Conservation (phyloP, 1,140 invertebrate species). For the Subanguina moxae region DNA sequence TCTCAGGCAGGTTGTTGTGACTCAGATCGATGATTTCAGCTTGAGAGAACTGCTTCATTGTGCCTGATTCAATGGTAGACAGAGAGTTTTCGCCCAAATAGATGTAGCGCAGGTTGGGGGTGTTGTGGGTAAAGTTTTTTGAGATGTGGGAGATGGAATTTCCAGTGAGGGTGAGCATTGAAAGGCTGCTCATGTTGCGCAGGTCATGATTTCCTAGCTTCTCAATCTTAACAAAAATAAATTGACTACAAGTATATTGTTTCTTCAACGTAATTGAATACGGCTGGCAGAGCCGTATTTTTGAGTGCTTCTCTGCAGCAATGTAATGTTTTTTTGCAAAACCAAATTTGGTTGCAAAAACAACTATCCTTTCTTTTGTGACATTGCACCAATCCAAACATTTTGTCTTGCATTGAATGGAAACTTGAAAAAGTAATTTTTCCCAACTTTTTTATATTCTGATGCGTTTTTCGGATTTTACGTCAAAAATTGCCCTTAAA, state of each 20-base stretch:
- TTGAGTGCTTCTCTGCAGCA: too few species aligned
- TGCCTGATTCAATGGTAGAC: conserved; percentile 36
- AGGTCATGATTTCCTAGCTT: conserved; percentile 40
- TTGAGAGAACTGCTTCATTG: conserved; percentile 49
- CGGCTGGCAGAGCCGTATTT: too few species aligned
- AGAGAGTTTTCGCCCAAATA: conserved; percentile 54
- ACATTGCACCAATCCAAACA: too few species aligned
- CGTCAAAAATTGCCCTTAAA: background rate
- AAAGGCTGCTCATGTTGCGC: conserved; percentile 50
- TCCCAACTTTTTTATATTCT: too few species aligned
- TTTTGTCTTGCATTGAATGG: too few species aligned
- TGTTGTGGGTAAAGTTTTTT: conserved; percentile 47
- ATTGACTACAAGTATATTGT: background rate
- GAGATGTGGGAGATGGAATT: conserved; percentile 54
- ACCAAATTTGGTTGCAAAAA: too few species aligned
- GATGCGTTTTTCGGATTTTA: too few species aligned
- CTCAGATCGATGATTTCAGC: conserved; percentile 57
- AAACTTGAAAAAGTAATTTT: too few species aligned
- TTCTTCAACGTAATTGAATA: too few species aligned
- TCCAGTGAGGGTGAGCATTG: conserved; percentile 51
- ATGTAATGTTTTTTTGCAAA: too few species aligned
- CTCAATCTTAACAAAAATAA: conserved; percentile 54
- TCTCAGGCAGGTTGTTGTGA: conserved; percentile 51
- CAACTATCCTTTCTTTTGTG: too few species aligned
- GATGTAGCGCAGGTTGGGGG: conserved; percentile 49